A percentile compares a stretch with the other conserved stretches of the same genome.
phyloP scores from a whole-genome alignment of 2,797 vertebrate species.

The Rachycentron canadum region DNA sequence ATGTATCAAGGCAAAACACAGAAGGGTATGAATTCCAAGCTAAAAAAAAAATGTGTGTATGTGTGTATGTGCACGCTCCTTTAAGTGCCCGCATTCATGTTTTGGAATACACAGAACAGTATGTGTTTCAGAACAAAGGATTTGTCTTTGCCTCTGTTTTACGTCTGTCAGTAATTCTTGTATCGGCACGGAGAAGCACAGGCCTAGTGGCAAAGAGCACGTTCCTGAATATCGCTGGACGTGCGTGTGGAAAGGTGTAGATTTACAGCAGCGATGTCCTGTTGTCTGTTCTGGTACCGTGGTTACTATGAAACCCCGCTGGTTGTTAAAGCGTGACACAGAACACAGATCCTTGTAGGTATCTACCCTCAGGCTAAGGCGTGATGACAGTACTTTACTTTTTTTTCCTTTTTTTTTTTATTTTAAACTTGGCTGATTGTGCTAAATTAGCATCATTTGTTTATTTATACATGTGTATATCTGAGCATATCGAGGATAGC shows the following conservation, averaged over 20 bases:
- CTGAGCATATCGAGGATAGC: no score
- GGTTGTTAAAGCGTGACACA: neutral
- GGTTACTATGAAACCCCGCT: constrained; percentile 5
- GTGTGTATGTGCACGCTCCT: neutral
- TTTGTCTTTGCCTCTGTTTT: constrained; percentile 40
- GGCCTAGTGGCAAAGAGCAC: neutral
- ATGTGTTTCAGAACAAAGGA: constrained; percentile 21
- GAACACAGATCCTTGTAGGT: neutral
- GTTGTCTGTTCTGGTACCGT: neutral
- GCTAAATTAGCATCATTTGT: no score
- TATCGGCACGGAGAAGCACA: neutral
- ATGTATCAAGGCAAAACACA: constrained; percentile 73
- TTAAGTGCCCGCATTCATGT: constrained; percentile 11
- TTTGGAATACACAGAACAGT: constrained; percentile 27
- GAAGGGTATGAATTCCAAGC: constrained; percentile 57
- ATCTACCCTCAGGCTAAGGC: neutral
- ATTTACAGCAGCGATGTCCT: neutral
- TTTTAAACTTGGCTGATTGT: no score
- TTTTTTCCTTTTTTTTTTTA: no score
- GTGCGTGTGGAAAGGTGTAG: neutral
- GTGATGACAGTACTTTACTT: neutral
- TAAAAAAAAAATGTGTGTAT: constrained; percentile 24
- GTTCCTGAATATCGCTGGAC: neutral
- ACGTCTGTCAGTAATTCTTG: constrained; percentile 35
- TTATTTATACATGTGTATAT: no score